These are phyloP conservation scores for Lota lota DNA, from an alignment of 2,113 vertebrate species.

Conservation along the genomic window DNA sequence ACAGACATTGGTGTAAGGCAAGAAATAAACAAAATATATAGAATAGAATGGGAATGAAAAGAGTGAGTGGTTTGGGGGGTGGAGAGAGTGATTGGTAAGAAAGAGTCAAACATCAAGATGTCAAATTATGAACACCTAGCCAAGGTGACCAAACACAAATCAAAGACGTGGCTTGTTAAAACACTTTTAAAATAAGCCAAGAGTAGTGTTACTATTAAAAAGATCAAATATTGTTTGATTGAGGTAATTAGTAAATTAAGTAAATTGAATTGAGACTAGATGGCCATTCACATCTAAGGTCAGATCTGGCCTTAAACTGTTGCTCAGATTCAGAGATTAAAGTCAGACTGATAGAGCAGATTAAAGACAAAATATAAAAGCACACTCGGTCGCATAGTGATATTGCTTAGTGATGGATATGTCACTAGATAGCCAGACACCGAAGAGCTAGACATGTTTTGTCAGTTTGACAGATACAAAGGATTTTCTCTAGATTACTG, in stretches of 20 bases:
- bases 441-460: no score
- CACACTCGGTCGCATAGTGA: slow-evolving; percentile 46
- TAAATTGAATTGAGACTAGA: neutral
- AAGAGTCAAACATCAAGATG: neutral
- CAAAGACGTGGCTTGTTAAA: neutral
- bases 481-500: no score
- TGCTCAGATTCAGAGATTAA: slow-evolving; percentile 14
- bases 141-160: slow-evolving; percentile 24
- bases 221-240: no score
- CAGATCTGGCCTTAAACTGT: slow-evolving; percentile 21
- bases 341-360: neutral
- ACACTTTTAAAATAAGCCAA: no score
- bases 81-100: slow-evolving; percentile 31
- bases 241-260: neutral
- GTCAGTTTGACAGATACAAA: no score
- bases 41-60: no score
- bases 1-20: no score
- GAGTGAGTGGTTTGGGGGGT: no score
- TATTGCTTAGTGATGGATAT: no score
- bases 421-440: no score
- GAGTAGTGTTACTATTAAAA: no score
- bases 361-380: slow-evolving; percentile 1
- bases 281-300: slow-evolving; percentile 5
- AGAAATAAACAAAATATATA: no score
- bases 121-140: neutral